phyloP scores from a whole-genome alignment of 2,113 vertebrate genomes.

The Equus quagga region DNA sequence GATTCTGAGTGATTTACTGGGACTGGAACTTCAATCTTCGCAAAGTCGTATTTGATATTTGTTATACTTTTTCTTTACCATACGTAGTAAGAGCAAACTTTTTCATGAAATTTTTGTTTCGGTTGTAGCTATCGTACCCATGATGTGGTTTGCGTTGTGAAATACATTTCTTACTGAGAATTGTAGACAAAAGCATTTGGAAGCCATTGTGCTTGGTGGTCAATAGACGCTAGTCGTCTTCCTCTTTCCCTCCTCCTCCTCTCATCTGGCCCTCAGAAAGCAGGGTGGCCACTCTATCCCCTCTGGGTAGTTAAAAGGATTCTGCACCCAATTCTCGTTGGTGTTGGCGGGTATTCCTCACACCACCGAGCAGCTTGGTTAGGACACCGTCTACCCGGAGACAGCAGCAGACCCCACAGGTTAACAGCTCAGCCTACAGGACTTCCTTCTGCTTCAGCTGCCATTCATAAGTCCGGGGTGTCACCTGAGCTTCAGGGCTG shows the following conservation, averaged over 20 bases:
- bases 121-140: neutral
- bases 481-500: neutral
- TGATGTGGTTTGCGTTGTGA: neutral
- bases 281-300: too few species aligned
- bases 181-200: neutral
- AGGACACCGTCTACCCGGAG: neutral
- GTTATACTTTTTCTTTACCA: neutral
- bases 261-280: neutral
- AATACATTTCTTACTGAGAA: neutral
- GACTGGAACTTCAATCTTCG: neutral
- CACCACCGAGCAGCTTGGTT: neutral
- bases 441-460: neutral
- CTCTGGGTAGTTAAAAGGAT: neutral
- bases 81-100: neutral
- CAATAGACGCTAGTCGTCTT: neutral
- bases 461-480: neutral
- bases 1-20: neutral
- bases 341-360: accelerated
- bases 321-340: neutral
- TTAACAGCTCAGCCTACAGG: neutral
- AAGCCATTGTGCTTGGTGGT: neutral
- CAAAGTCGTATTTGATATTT: neutral
- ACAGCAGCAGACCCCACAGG: too few species aligned
- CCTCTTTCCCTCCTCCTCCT: neutral
- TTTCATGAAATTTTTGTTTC: neutral